phyloP scores from a whole-genome alignment of 2,888 invertebrate genomes.

The Zootermopsis nevadensis region DNA sequence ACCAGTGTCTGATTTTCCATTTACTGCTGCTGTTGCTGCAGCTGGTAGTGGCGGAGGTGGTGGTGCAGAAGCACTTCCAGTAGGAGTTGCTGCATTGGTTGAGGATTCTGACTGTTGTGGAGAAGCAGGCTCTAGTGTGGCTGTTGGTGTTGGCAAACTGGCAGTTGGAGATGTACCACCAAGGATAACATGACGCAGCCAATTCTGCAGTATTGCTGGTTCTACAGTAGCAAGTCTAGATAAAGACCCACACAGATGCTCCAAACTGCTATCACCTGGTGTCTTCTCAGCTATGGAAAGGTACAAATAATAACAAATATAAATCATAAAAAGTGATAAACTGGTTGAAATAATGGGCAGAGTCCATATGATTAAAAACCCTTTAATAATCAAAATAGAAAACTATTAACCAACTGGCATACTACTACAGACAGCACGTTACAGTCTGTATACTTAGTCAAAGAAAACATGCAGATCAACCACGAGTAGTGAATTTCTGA shows the following conservation, averaged over 20 bases:
- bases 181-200: conserved; percentile 75
- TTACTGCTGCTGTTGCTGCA: conserved; percentile 18
- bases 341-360: no score
- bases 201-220: conserved; percentile 70
- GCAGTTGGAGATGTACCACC: conserved; percentile 59
- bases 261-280: conserved; percentile 71
- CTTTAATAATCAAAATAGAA: no score
- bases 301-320: no score
- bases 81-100: conserved; percentile 45
- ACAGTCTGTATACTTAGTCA: no score
- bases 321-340: no score
- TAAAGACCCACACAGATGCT: conserved; percentile 75
- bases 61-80: conserved; percentile 61
- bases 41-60: conserved; percentile 3
- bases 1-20: conserved; percentile 34
- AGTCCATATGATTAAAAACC: no score
- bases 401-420: no score
- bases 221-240: conserved; percentile 75
- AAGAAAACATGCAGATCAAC: no score
- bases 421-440: no score
- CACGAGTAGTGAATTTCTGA: no score
- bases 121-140: conserved; percentile 37
- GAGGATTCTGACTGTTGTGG: conserved; percentile 42
- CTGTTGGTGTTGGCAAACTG: conserved; percentile 38
- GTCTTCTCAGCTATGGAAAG: conserved; percentile 68